Percentiles rank a stretch among this genome's conserved stretches.
These are phyloP conservation scores for Erpobdella octoculata DNA, from an alignment of 2,888 invertebrate genomes.

Conservation along the genomic window DNA sequence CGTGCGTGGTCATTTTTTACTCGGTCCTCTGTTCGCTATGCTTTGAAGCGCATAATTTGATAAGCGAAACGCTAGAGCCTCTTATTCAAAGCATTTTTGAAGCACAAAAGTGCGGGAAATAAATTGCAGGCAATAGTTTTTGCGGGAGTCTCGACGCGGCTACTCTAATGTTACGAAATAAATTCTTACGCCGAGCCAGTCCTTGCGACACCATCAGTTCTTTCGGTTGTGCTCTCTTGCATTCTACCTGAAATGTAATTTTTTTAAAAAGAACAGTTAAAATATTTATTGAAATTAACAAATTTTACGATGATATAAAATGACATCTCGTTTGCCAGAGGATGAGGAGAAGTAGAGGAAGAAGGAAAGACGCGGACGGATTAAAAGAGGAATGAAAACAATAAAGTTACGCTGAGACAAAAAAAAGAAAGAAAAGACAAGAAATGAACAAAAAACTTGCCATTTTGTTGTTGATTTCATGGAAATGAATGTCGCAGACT, in stretches of 20 bases:
- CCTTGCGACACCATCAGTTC: constrained; percentile 27
- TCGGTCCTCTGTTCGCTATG: no score
- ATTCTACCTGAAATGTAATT: constrained; percentile 27
- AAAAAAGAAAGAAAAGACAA: background rate
- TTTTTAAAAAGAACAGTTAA: background rate
- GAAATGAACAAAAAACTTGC: constrained; percentile 60
- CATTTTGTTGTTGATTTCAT: constrained; percentile 99
- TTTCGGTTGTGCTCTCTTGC: constrained; percentile 29
- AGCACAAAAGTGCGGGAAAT: background rate
- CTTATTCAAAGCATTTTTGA: no score
- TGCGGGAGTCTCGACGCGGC: background rate
- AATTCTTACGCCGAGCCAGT: constrained; percentile 16
- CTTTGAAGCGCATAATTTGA: background rate
- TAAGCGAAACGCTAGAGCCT: background rate
- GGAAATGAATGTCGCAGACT: constrained; percentile 99
- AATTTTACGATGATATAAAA: background rate
- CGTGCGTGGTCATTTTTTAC: background rate
- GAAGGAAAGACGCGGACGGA: background rate
- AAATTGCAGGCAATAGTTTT: background rate
- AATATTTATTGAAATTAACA: background rate
- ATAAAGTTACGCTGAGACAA: background rate
- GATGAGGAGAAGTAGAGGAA: no score
- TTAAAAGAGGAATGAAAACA: background rate
- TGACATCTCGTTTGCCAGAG: background rate
- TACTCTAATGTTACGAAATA: background rate